Evolutionary conservation across 2,113 vertebrate species (phyloP).

Genomic region (Chinchilla lanigera): DNA sequence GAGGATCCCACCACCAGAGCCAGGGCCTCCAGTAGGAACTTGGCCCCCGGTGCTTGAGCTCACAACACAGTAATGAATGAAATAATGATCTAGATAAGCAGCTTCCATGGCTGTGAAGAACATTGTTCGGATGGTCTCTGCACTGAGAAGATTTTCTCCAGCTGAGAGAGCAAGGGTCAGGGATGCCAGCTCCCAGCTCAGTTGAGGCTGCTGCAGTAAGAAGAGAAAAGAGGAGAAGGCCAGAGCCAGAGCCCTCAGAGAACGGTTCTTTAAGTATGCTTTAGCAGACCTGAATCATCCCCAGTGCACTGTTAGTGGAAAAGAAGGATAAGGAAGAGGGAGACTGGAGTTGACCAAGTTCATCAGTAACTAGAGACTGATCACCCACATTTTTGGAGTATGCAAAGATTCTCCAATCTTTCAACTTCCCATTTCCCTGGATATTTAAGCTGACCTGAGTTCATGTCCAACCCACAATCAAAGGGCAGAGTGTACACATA

Average conservation of each 20-base stretch:
- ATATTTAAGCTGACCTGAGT: background rate
- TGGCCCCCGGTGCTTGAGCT: conserved; percentile 20
- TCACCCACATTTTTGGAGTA: background rate
- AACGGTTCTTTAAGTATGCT: background rate
- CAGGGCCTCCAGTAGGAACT: background rate
- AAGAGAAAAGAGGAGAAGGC: background rate
- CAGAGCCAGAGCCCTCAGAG: background rate
- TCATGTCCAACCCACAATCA: background rate
- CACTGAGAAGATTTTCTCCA: background rate
- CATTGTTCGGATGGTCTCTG: background rate
- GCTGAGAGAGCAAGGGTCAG: background rate
- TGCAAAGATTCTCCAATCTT: background rate
- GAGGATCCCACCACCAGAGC: background rate
- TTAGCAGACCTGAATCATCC: background rate
- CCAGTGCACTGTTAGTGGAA: background rate
- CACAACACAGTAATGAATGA: background rate
- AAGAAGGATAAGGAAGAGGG: no score
- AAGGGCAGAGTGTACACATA: background rate
- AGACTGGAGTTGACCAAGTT: background rate
- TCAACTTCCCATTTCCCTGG: background rate
- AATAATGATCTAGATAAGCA: background rate
- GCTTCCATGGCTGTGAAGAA: background rate
- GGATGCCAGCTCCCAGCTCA: background rate
- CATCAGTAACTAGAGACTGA: background rate
- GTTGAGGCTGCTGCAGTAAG: background rate